Percentiles rank a stretch among this genome's conserved stretches.
phyloP scores from a whole-genome alignment of 2,888 invertebrate species.

The Exocentrus adspersus region DNA sequence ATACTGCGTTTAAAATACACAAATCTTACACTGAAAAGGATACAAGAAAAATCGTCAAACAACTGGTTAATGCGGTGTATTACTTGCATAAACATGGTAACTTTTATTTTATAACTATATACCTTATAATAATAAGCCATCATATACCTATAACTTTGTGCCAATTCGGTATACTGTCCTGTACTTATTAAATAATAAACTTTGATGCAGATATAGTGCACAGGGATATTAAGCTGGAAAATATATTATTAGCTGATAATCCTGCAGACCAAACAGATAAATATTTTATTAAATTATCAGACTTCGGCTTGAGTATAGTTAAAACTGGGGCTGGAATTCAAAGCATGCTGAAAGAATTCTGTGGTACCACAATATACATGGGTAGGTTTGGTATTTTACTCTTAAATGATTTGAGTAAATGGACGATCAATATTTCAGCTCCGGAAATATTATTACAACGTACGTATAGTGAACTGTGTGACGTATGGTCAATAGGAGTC shows the following conservation, averaged over 20 bases:
- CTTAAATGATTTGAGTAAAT: too few relatives aligned
- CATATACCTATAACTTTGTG: too few relatives aligned
- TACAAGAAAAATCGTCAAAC: conserved; percentile 57
- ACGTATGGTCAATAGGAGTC: conserved; percentile 70
- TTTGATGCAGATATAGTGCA: conserved; percentile 63
- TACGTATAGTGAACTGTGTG: conserved; percentile 69
- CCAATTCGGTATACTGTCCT: not conserved
- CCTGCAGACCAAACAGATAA: conserved; percentile 63
- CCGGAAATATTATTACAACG: conserved; percentile 67
- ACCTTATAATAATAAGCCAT: too few relatives aligned
- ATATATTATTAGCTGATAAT: conserved; percentile 65
- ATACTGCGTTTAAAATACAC: conserved; percentile 56
- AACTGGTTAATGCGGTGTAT: conserved; percentile 59
- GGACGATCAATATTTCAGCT: conserved; percentile 55
- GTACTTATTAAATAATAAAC: not conserved
- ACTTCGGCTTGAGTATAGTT: conserved; percentile 68
- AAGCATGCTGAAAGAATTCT: conserved; percentile 67
- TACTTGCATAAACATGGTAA: conserved; percentile 64
- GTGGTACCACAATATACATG: conserved; percentile 69
- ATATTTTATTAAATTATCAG: conserved; percentile 67
- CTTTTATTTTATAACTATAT: too few relatives aligned
- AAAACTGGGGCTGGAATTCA: conserved; percentile 65
- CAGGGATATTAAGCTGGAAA: conserved; percentile 65
- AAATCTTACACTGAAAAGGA: conserved; percentile 59
- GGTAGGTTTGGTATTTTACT: conserved; percentile 53